Base-by-base conservation (phyloP, 1,140 invertebrate species). In the Frieseomelitta varia region DNA sequence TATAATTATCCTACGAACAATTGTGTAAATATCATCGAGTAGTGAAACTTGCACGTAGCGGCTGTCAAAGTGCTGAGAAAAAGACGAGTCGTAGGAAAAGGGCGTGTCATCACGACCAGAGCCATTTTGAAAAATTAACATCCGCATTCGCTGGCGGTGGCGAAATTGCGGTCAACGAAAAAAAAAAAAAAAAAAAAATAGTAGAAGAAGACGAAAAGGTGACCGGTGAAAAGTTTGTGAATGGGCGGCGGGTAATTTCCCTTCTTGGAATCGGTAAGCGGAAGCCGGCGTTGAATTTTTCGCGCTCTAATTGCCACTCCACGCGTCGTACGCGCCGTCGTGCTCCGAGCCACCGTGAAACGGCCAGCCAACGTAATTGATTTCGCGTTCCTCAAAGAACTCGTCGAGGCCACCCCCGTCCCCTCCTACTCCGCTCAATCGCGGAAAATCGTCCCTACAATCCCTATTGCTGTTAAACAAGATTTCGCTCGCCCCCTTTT, bases 91-190 rank as follows among this genome's bases (percentile, higher is more conserved):
- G 65, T 72, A 71, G 76, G 77, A 53, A n/a, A 61, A 30, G 21
- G 30, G 27, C 65, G 58, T 51, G 24, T 55, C 27, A 27, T 55
- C 27, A 39, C 69, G 53, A 63, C 56, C 63, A 83, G 69, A 72
- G 30, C n/a, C 51, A 63, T 83, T 63, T 69, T 83, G n/a, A 79
- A 65, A 47, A 79, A 86, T 87, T 79, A 75, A n/a, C 79, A 74
- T 74, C 19, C 27, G 39, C 39, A 19, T 30, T 4, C 17, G 71
- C 27, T 12, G 51, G 51, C 27, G 51, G 27, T 19, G n/a, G n/a
- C n/a, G 72, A 74, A 74, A 74, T 74, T 56, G 51, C 72, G 51
- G 12, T 19, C 72, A 27, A 55, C 34, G 55, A 55, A 74, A 56
- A 21, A n/a, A 24, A 14, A 8, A 19, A 56, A 17, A 12, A 17